Evolutionary conservation across 2,888 invertebrate genomes (phyloP), one percentile per base, ranked within the genome.

Genomic region (Oasisia sp.): DNA sequence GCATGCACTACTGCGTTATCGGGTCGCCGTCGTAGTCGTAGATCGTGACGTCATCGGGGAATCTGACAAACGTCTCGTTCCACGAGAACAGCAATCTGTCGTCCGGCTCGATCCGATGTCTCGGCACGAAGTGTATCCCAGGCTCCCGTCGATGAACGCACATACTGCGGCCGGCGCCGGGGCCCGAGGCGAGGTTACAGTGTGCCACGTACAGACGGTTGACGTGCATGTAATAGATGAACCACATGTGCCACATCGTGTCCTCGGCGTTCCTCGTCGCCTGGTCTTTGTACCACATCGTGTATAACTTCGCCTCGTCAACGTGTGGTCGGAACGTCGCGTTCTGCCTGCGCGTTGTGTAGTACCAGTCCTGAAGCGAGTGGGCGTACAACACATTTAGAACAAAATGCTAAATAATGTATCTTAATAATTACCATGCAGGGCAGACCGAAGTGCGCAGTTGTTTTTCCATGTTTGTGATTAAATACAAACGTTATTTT

Each of bases 161-260:
- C 92, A 93, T 2, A 89, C 91, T 90, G 32, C 90, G 90, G n/a
- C 44, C 44, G 14, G n/a, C 14, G 90, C 32, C 44, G 90, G 91
- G 74, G n/a, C 44, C 38, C n/a, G 27, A 27, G 27, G 90, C 90
- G 14, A 93, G 91, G 89, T 93, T 93, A 50, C 32, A 58, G 74
- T 91, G 90, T 4, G 91, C 90, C 11, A 91, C 91, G 38, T 91
- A 92, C 50, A 91, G 1, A 9, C 89, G 50, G 58, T 90, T 45
- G 8, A 12, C 38, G 90, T 92, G 56, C 32, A 89, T n/a, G 91
- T 91, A 93, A 58, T 92, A 92, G 58, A 93, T 93, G 89, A 93
- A 92, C 93, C 93, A 93, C 93, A 92, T 92, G 56, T 92, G 91
- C 93, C 93, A 93, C 93, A 93, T 93, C 7, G 92, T 50, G 45